A percentile compares a stretch with the other conserved stretches of the same genome.
Conservation (phyloP, 2,113 vertebrate species). For the Siniperca knerii region DNA sequence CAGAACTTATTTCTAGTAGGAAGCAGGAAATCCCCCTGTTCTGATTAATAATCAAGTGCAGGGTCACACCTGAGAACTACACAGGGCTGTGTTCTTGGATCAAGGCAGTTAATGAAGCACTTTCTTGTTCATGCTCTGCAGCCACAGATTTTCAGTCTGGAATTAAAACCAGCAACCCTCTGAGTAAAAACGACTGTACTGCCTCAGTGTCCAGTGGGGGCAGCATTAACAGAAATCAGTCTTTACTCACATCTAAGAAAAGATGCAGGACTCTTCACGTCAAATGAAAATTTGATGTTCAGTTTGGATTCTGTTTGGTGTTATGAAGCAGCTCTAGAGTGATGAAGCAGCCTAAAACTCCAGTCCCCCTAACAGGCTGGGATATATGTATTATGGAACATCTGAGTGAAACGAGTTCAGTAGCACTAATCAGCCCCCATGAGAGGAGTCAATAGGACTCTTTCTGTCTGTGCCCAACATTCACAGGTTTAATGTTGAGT, state of each 20-base stretch:
- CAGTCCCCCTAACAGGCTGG: not conserved
- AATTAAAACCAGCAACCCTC: not conserved
- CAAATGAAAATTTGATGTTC: conserved; percentile 9
- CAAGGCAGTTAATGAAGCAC: not conserved
- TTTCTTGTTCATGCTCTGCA: not conserved
- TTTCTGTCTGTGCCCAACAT: conserved; percentile 4
- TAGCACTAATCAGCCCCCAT: conserved; percentile 25
- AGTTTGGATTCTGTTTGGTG: conserved; percentile 16
- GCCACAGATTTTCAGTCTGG: not conserved
- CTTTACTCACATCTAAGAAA: not conserved
- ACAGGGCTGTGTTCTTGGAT: not conserved
- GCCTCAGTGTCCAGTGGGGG: not conserved
- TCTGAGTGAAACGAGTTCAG: conserved; percentile 23
- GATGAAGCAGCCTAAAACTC: not conserved
- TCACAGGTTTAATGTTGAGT: conserved; percentile 7
- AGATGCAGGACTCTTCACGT: not conserved
- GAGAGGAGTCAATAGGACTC: conserved; percentile 11
- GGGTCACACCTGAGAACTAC: not conserved
- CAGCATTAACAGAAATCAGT: not conserved
- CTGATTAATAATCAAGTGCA: not conserved
- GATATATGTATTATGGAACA: conserved; percentile 19
- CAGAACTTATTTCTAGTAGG: not conserved
- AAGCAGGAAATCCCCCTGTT: not conserved
- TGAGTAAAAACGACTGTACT: not conserved
- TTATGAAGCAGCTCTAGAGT: conserved; percentile 1